Evolutionary conservation across 2,113 vertebrate species (phyloP).

Genomic region (Choloepus hoffmanni): DNA sequence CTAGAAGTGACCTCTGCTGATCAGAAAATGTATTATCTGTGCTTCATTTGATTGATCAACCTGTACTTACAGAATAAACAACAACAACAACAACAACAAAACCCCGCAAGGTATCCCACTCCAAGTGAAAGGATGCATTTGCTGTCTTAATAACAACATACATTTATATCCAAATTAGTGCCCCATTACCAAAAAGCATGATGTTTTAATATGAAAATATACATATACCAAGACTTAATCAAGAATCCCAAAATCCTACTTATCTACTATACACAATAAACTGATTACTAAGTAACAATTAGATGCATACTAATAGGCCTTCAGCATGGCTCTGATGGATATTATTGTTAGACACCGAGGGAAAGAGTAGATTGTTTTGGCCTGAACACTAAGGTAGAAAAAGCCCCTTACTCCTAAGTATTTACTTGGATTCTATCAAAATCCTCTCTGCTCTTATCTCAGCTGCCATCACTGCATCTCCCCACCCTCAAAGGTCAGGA

Average conservation of each 20-base stretch:
- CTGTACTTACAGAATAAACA: background rate
- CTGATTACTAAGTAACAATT: slow-evolving; percentile 2
- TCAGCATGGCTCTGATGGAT: background rate
- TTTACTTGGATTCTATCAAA: background rate
- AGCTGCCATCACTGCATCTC: background rate
- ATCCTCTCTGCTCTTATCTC: background rate
- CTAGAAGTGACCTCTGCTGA: background rate
- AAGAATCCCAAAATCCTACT: background rate
- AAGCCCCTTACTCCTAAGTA: background rate
- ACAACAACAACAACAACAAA: background rate
- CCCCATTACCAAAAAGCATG: background rate
- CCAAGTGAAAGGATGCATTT: slow-evolving; percentile 16
- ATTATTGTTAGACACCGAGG: background rate
- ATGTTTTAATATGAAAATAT: background rate
- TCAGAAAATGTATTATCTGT: background rate
- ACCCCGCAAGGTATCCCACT: background rate
- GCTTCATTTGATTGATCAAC: background rate
- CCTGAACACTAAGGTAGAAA: slow-evolving; percentile 26
- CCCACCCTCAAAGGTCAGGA: background rate
- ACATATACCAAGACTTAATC: background rate
- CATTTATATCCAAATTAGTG: background rate
- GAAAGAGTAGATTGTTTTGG: background rate
- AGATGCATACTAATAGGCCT: background rate
- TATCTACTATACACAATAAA: slow-evolving; percentile 7
- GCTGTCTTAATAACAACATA: background rate